A percentile compares a stretch with the other conserved stretches of the same genome.
phyloP scores from a whole-genome alignment of 2,888 invertebrate species.

The Athalia cordata region DNA sequence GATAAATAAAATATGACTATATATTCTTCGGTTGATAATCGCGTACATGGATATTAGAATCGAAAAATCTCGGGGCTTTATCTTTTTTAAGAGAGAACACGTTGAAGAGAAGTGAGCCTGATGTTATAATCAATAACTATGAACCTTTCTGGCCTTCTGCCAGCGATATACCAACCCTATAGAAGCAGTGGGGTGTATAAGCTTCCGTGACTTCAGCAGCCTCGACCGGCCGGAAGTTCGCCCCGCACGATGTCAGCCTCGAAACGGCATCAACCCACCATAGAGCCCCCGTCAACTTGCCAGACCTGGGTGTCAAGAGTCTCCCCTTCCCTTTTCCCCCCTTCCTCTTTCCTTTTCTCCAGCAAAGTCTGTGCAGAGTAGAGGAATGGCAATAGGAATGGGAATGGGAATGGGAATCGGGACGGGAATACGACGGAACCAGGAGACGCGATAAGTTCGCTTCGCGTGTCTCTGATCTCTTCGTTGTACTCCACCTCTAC shows the following conservation, averaged over 20 bases:
- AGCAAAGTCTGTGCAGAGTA: slow-evolving; percentile 1
- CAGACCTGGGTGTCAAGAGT: slow-evolving; percentile 29
- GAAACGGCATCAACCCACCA: slow-evolving; percentile 22
- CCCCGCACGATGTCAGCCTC: slow-evolving; percentile 14
- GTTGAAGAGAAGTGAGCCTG: slow-evolving; percentile 52
- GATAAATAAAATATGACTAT: no score
- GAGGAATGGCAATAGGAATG: no score
- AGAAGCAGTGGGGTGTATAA: slow-evolving; percentile 40
- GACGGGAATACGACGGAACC: background rate
- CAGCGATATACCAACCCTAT: slow-evolving; percentile 50
- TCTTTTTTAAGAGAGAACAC: slow-evolving; percentile 26
- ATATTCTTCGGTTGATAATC: no score
- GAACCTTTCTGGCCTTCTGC: slow-evolving; percentile 50
- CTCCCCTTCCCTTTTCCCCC: background rate
- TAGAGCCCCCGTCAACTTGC: slow-evolving; percentile 12
- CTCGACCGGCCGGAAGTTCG: slow-evolving; percentile 22
- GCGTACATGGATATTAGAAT: no score
- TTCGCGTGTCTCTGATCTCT: slow-evolving; percentile 28
- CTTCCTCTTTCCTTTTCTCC: no score
- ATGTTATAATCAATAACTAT: slow-evolving; percentile 57
- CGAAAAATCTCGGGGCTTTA: slow-evolving; percentile 22
- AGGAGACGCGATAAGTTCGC: slow-evolving; percentile 8
- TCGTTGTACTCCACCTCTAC: background rate
- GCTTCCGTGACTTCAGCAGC: slow-evolving; percentile 27
- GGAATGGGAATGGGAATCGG: background rate